Percentiles rank a stretch among this genome's conserved stretches.
phyloP scores from a whole-genome alignment of 2,888 invertebrate species.

The Blastobasis adustella region DNA sequence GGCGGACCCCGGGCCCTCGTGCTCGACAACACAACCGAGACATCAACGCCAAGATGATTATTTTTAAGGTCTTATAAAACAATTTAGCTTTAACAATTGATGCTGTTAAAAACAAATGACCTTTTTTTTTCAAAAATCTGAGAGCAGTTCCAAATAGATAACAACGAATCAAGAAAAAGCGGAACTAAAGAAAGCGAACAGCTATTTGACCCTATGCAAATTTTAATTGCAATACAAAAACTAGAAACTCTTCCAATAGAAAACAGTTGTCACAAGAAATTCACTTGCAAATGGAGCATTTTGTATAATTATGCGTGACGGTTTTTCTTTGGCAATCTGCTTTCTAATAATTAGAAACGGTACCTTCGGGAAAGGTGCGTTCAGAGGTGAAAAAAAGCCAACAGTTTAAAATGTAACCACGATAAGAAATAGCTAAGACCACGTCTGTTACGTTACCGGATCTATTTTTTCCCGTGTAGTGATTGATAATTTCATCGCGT shows the following conservation, averaged over 20 bases:
- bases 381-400: neutral
- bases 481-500: no score
- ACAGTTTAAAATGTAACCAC: constrained; percentile 1
- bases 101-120: no score
- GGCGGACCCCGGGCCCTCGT: no score
- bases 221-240: neutral
- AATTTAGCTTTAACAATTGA: no score
- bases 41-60: no score
- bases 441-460: no score
- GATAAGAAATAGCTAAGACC: neutral
- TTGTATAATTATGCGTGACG: constrained; percentile 6
- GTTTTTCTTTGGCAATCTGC: constrained; percentile 14
- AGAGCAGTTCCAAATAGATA: no score
- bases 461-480: no score
- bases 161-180: no score
- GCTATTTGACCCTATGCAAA: neutral
- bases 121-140: no score
- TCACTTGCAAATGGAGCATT: constrained; percentile 1
- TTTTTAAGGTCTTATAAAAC: no score
- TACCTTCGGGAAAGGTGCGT: constrained; percentile 2
- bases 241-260: neutral
- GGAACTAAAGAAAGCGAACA: neutral
- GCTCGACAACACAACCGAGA: no score
- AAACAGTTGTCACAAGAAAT: constrained; percentile 1
- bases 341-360: constrained; percentile 24